Evolutionary conservation across 2,888 invertebrate genomes (phyloP).

Genomic region (Tenthredo distinguenda): DNA sequence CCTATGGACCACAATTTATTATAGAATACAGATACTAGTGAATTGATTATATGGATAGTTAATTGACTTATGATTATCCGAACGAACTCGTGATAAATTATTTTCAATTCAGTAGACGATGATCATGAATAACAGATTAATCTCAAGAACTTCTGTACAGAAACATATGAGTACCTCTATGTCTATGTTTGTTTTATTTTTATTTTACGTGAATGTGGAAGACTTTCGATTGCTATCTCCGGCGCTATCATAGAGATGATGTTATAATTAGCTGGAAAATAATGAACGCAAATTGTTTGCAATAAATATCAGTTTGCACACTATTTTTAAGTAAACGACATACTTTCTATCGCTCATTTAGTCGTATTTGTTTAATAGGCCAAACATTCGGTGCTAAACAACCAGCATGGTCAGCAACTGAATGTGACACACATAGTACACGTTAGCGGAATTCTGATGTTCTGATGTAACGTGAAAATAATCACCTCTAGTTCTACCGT

Average conservation of each 20-base stretch:
- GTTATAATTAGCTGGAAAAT: background rate
- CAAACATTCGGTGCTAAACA: conserved; percentile 41
- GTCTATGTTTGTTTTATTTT: background rate
- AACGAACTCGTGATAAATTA: background rate
- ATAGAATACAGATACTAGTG: background rate
- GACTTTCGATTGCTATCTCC: background rate
- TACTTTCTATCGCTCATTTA: conserved; percentile 32
- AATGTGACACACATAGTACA: conserved; percentile 28
- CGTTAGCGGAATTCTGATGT: conserved; percentile 44
- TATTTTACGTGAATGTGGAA: background rate
- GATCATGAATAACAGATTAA: background rate
- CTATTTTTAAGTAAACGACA: background rate
- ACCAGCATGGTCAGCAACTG: conserved; percentile 46
- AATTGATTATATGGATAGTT: background rate
- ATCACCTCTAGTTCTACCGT: background rate
- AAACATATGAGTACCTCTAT: background rate
- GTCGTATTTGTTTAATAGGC: conserved; percentile 46
- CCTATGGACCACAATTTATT: background rate
- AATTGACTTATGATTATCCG: background rate
- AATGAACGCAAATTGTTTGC: background rate
- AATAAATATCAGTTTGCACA: background rate
- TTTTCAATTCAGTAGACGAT: background rate
- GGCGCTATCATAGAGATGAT: background rate
- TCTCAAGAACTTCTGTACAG: background rate
- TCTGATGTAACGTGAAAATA: conserved; percentile 40